Evolutionary conservation across 2,888 invertebrate genomes (phyloP), one percentile per base, ranked within the genome.

Genomic region (Herminia tarsipennalis): DNA sequence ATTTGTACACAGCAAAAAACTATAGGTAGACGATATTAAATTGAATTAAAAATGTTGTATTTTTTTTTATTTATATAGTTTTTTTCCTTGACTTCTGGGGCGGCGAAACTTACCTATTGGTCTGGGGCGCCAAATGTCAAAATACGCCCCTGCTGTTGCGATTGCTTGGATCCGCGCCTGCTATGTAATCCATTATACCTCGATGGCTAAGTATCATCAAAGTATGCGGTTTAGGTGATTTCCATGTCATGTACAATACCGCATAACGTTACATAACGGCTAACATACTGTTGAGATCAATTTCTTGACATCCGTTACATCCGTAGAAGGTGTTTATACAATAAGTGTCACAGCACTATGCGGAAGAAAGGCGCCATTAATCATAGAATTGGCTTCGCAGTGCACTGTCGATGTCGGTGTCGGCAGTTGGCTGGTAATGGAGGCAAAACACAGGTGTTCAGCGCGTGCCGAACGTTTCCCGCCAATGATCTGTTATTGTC

Each of bases 331-430:
- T 58, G 44, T 64, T 36, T 40, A 50, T 45, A 55, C 55, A 71
- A 67, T 67, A 39, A 25, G 43, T 67, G 77, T 73, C 74, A 78
- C 69, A 71, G 65, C 51, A 83, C 76, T 77, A 87, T 80, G 86
- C 88, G 88, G 87, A 86, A 86, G 84, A 70, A 70, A 64, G 47
- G 53, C 60, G 65, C 51, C 82, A 83, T 87, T 83, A 83, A 86
- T 88, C 88, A 83, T 71, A 56, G 68, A 81, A 82, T 81, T 81
- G 76, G 81, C 69, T 70, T 71, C 81, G 76, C 65, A 63, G 53
- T 44, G 53, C 45, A 44, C 17, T 36, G n/a, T n/a, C n/a, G n/a
- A n/a, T n/a, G n/a, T n/a, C n/a, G n/a, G n/a, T n/a, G 36, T 32
- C 51, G 46, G 33, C 41, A 25, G 20, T 24, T 17, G 16, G 4